These are phyloP conservation scores for Triops cancriformis DNA, from an alignment of 1,140 invertebrate species.

Conservation along the genomic window DNA sequence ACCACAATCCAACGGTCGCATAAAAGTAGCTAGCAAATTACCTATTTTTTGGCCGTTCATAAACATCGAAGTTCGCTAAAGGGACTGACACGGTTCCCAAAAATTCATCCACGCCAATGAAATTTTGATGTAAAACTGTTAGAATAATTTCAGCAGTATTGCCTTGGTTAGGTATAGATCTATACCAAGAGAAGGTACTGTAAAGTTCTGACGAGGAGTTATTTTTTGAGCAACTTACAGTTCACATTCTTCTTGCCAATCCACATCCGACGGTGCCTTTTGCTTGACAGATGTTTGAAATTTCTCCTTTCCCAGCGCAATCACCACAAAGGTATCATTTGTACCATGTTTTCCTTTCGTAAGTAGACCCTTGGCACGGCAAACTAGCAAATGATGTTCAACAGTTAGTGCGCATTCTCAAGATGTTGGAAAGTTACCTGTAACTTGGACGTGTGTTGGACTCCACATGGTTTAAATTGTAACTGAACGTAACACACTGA, in stretches of 20 bases:
- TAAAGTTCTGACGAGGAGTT: constrained; percentile 11
- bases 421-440: constrained; percentile 44
- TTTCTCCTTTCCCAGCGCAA: constrained; percentile 87
- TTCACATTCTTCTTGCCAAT: constrained; percentile 95
- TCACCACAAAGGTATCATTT: constrained; percentile 92
- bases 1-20: not conserved
- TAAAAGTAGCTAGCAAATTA: constrained; percentile 37
- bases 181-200: constrained; percentile 37
- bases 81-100: constrained; percentile 73
- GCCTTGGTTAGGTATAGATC: constrained; percentile 71
- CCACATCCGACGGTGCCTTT: constrained; percentile 62
- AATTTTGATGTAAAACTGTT: constrained; percentile 76
- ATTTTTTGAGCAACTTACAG: constrained; percentile 50
- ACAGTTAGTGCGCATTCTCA: constrained; percentile 19
- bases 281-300: constrained; percentile 92
- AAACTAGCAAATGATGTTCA: constrained; percentile 50
- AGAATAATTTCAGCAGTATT: constrained; percentile 77
- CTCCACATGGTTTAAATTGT: constrained; percentile 56
- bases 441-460: constrained; percentile 74
- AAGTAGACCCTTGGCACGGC: constrained; percentile 58
- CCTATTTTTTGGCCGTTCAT: constrained; percentile 76
- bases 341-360: constrained; percentile 84
- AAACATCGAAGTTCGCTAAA: constrained; percentile 76
- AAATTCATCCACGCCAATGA: constrained; percentile 87
- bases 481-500: not conserved